Evolutionary conservation across 2,113 vertebrate genomes (phyloP).

Genomic region (Psammodynastes pulverulentus): DNA sequence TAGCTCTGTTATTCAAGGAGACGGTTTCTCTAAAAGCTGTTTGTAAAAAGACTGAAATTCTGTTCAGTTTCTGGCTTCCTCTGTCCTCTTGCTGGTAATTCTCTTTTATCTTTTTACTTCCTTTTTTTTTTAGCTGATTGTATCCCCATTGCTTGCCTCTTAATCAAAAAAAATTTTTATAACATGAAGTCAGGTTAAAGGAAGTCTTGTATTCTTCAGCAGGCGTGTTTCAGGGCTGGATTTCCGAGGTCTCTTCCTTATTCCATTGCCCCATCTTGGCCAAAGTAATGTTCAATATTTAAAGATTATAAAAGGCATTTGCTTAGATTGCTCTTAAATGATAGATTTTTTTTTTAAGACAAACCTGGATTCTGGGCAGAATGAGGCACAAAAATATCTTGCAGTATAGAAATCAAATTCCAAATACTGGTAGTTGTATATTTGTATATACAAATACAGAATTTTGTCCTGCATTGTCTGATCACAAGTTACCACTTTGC

Average conservation of each 20-base stretch:
- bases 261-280: not conserved
- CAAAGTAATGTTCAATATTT: not conserved
- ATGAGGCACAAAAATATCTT: not conserved
- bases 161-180: not conserved
- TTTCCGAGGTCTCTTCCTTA: not conserved
- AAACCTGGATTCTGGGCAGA: not conserved
- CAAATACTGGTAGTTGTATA: not conserved
- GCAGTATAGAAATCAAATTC: not conserved
- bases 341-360: not conserved
- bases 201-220: not conserved
- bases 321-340: not conserved
- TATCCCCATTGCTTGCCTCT: not conserved
- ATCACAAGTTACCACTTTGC: not conserved
- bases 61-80: not conserved
- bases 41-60: not conserved
- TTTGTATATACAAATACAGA: not conserved
- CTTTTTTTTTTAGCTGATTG: not conserved
- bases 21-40: not conserved
- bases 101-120: not conserved
- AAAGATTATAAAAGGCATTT: not conserved
- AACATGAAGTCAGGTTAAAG: not conserved
- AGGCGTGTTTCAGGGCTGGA: not conserved
- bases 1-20: not conserved
- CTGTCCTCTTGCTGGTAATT: not conserved
- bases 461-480: not conserved